Evolutionary conservation across 2,888 invertebrate species (phyloP), one percentile per base, ranked within the genome.

Genomic region (Apotomis turbidana): DNA sequence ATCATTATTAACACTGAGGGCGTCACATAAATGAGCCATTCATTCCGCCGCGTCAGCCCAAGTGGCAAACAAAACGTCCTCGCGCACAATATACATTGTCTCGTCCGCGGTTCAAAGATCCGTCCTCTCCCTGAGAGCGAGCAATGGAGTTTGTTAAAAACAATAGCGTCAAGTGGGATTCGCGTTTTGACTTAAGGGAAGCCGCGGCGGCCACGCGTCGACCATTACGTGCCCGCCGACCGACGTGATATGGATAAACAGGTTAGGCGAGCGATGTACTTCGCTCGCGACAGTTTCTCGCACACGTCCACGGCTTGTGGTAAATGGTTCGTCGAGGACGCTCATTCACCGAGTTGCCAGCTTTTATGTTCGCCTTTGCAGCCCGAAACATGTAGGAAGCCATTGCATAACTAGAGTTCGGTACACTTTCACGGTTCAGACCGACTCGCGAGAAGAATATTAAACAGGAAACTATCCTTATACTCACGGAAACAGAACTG

Each of bases 121-220:
- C 77, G 76, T 69, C 67, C 77, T 75, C 80, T 72, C 71, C 74
- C 81, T 79, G 78, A 80, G 79, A 78, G 77, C 81, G 76, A 81
- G 87, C 86, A 84, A 85, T 87, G 85, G 83, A 83, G 80, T 84
- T 81, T 82, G 81, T 84, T 82, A 79, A 79, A 83, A 85, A 86
- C 87, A 87, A 86, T 84, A 82, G 78, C 78, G 76, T 75, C 77
- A 44, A 54, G 68, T 10, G 70, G 63, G 58, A 68, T 57, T 59
- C 27, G 68, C 63, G 46, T 57, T 27, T 36, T 15, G 49, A 5
- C 44, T 10, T 6, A 49, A 9, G 4, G 44, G 27, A 15, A 38
- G 15, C 41, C 10, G 27, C 3, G 1, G n/a, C 41, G 12, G 15
- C 6, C 13, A 15, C 60, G 13, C 60, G 36, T 8, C 46, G 10